Evolutionary conservation across 2,797 vertebrate species (phyloP), one percentile per base, ranked within the genome.

Genomic region (Tiaroga cobitis): DNA sequence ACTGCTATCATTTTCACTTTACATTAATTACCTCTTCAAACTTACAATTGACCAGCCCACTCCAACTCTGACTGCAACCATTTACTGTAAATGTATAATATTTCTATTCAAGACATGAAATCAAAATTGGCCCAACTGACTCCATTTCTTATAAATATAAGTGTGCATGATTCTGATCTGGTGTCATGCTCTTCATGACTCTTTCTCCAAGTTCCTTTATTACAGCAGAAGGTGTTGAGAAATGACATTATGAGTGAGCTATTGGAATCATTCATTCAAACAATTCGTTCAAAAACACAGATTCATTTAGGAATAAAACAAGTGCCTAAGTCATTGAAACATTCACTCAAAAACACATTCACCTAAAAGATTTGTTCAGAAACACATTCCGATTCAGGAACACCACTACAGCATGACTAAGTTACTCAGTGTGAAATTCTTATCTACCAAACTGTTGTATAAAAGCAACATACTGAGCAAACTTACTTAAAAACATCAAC

Each of bases 1-100:
- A 93, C 94, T 95, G 91, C 91, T 92, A 93, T 92, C 94, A 95
- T 95, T 96, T 95, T 89, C 68, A 95, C 91, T 92, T 49, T 90
- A 91, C 94, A 95, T 95, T 92, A 90, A 80, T 86, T 85, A 89
- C 91, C 82, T 87, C 85, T 89, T 92, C 87, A 89, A 93, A 93
- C 92, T 73, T 93, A 91, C 91, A 90, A 93, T 91, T 92, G 91
- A 90, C 84, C 29, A 89, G 90, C 90, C 92, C 90, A 84, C 84
- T 77, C 34, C 75, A 79, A 29, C 72, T 79, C 88, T 88, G 87
- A 94, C 90, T 89, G 93, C 86, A 92, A 91, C 88, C 90, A 88
- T 82, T 88, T 74, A 91, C 90, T 88, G 90, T 87, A 89, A 88
- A 90, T 87, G 81, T 72, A 78, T 56, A 54, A 39, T 34, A 51